phyloP scores from a whole-genome alignment of 2,797 vertebrate genomes.

The Etheostoma perlongum region DNA sequence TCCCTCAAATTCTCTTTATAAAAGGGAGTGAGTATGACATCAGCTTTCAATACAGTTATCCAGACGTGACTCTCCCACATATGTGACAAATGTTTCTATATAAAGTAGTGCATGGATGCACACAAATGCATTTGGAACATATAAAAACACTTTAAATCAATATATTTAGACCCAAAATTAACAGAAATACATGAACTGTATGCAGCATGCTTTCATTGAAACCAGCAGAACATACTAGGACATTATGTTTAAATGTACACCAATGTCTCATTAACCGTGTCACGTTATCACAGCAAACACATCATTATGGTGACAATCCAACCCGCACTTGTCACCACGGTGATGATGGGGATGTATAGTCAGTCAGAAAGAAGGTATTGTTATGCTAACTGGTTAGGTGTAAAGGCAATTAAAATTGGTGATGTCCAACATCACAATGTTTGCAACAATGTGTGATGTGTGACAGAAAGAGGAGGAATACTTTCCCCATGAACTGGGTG shows the following conservation, averaged over 20 bases:
- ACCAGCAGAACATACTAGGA: constrained; percentile 27
- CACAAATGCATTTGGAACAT: not conserved
- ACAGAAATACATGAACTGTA: not conserved
- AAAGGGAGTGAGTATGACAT: constrained; percentile 6
- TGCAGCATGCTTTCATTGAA: constrained; percentile 6
- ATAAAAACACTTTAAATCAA: not conserved
- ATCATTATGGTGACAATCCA: constrained; percentile 68
- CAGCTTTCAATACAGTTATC: constrained; percentile 22
- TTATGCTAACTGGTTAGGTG: constrained; percentile 59
- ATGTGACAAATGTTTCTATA: not conserved
- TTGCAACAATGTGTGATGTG: constrained; percentile 23
- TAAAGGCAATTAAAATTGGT: constrained; percentile 25
- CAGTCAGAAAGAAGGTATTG: constrained; percentile 51
- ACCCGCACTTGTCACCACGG: constrained; percentile 51
- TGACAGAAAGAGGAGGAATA: constrained; percentile 33
- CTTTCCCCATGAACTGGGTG: constrained; percentile 8
- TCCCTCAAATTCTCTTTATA: constrained; percentile 43
- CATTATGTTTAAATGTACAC: constrained; percentile 60
- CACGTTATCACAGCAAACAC: constrained; percentile 48
- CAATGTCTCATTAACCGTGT: constrained; percentile 50
- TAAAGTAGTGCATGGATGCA: constrained; percentile 1
- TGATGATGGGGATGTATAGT: constrained; percentile 56
- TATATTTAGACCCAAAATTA: not conserved
- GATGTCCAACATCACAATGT: constrained; percentile 28
- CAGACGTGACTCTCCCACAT: constrained; percentile 4